A percentile compares a stretch with the other conserved stretches of the same genome.
Evolutionary conservation across 2,888 invertebrate species (phyloP).

Genomic region (Allacma fusca): DNA sequence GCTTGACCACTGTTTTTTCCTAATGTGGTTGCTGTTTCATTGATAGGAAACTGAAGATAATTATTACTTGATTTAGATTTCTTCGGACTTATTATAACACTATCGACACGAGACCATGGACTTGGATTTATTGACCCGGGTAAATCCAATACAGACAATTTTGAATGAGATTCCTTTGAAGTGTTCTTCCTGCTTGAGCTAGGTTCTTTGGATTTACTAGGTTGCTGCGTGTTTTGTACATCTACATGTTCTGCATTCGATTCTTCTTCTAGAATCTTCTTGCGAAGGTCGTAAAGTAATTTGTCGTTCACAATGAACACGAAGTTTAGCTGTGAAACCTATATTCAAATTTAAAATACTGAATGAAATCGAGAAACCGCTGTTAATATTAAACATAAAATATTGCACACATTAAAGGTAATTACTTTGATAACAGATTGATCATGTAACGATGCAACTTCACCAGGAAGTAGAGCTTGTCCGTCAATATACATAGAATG

Average conservation of each 20-base stretch:
- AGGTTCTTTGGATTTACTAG: not conserved
- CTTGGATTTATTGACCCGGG: not conserved
- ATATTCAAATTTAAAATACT: too few relatives aligned
- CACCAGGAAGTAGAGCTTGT: slow-evolving; percentile 84
- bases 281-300: slow-evolving; percentile 38
- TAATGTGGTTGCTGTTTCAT: not conserved
- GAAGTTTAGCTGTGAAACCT: slow-evolving; percentile 56
- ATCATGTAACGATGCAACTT: slow-evolving; percentile 88
- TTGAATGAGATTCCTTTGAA: not conserved
- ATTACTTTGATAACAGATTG: slow-evolving; percentile 91
- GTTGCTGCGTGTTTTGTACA: not conserved
- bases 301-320: slow-evolving; percentile 57
- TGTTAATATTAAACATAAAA: slow-evolving; percentile 5
- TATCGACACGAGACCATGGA: not conserved
- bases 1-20: not conserved
- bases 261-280: slow-evolving; percentile 44
- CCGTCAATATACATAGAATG: slow-evolving; percentile 94
- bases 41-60: too few relatives aligned
- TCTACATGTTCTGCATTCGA: slow-evolving; percentile 42
- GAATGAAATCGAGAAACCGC: slow-evolving; percentile 21
- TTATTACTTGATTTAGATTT: not conserved
- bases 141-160: not conserved
- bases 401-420: not conserved
- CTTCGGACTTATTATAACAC: slow-evolving; percentile 3
- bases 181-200: not conserved